Evolutionary conservation across 2,888 invertebrate species (phyloP), one percentile per base, ranked within the genome.

Genomic region (Eristalis pertinax): DNA sequence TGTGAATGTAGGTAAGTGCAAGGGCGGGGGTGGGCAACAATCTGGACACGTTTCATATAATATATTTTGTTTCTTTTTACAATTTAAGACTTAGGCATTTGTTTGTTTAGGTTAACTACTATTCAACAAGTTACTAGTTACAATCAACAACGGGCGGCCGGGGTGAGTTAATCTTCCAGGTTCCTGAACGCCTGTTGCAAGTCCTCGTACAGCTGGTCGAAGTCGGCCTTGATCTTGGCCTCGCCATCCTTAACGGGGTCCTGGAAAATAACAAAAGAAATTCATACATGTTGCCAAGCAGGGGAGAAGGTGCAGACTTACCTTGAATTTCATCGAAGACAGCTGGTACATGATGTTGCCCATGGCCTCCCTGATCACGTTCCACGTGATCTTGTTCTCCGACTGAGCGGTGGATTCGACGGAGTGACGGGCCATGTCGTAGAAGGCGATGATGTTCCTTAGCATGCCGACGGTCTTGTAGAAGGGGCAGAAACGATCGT

Each of bases 391-490:
- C 95, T 99, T 99, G 95, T 99, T 99, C 93, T 99, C 99, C 62
- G 98, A 98, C 94, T 99, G 99, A 75, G 99, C 98, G 35, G 99
- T 99, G 88, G 98, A 96, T 94, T 99, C 99, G 1, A 99, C 99
- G 1, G 99, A 97, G 93, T 99, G 99, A 88, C 98, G 96, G 43
- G 99, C 96, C 97, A 99, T 96, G 94, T 99, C 99, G 94, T 99
- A 99, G 94, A 99, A 98, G 75, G 97, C 95, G 92, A 99, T 99
- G 94, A 99, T 99, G 95, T 99, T 99, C 93, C 95, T 96, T 92
- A 99, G 93, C 99, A 99, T 99, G 90, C 99, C 99, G 84, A 98
- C 98, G 19, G 99, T 99, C 95, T 99, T 99, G 95, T 99, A 99
- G 95, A 99, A 99, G 91, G 99, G 99, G 92, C 99, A 99, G 95